Percentiles rank a stretch among this genome's conserved stretches.
phyloP scores from a whole-genome alignment of 2,797 vertebrate species.

The Xerus rutilus region DNA sequence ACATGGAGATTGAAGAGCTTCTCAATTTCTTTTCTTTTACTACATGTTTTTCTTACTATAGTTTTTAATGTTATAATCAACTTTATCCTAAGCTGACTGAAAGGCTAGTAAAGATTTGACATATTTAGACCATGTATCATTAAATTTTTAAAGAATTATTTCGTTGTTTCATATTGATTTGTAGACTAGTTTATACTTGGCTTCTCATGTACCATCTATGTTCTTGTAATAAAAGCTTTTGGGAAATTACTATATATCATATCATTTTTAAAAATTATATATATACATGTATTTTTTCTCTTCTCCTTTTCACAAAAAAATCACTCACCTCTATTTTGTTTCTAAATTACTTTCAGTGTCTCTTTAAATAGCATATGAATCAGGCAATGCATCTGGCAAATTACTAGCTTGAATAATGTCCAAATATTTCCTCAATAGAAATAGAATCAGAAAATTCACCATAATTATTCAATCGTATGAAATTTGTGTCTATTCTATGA shows the following conservation, averaged over 20 bases:
- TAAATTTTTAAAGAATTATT: conserved; percentile 4
- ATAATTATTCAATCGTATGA: conserved; percentile 61
- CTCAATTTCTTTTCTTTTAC: neutral
- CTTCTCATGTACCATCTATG: neutral
- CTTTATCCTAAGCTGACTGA: neutral
- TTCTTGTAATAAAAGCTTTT: conserved; percentile 4
- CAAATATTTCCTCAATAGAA: conserved; percentile 71
- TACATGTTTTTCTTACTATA: neutral
- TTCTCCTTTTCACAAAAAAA: neutral
- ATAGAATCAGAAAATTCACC: conserved; percentile 66
- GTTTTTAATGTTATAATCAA: neutral
- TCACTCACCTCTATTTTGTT: conserved; percentile 66
- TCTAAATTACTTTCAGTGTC: conserved; percentile 65
- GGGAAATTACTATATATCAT: conserved; percentile 1
- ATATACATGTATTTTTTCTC: neutral
- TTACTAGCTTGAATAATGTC: conserved; percentile 63
- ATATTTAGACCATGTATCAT: neutral
- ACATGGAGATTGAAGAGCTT: neutral
- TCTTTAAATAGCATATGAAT: conserved; percentile 72
- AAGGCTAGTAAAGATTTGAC: neutral
- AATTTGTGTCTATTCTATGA: neutral
- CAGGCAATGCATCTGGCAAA: conserved; percentile 68
- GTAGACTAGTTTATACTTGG: neutral
- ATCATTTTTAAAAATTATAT: neutral
- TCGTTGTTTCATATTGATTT: conserved; percentile 5